Base-by-base conservation (phyloP, 2,888 invertebrate species). In the Epiblema foenella region DNA sequence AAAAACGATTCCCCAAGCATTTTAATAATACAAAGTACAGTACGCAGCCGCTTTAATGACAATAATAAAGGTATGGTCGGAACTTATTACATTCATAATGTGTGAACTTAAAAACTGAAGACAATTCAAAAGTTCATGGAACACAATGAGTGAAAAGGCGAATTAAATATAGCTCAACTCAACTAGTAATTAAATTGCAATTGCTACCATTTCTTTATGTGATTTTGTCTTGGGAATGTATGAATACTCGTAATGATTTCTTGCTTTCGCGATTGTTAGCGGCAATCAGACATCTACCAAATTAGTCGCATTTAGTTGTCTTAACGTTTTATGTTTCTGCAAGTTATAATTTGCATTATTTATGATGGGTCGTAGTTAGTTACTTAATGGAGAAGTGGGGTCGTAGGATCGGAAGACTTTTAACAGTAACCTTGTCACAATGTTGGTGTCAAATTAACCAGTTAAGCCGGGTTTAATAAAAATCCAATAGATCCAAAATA, bases 1-100 rank as follows among this genome's bases (percentile, higher is more conserved):
- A 77, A 76, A 73, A 71, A 68, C 68, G 69, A 72, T 75, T 69
- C 75, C 33, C 29, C 33, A 68, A 73, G 75, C 59, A 74, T 74
- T 74, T 75, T 73, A 75, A 75, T 74, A 74, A 70, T 66, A 39
- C 64, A 15, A 42, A 56, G 67, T 49, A 68, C 57, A 24, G 17
- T 20, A 20, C 54, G 18, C 54, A 56, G 57, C 37, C 42, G 29
- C 57, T 58, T 67, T 49, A 58, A 58, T 56, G 65, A 37, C 58
- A 51, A 49, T 67, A 67, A 67, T 67, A 67, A 58, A 58, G 67
- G 67, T 18, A 67, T 49, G 67, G 33, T 15, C 18, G 57, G 58
- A 67, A 67, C 58, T 56, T 49, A 39, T 10, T 67, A 15, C 46
- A 33, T 58, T 49, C 49, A 49, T 67, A 67, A 67, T 67, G 54